Evolutionary conservation across 2,888 invertebrate genomes (phyloP).

Genomic region (Linyphia triangularis): DNA sequence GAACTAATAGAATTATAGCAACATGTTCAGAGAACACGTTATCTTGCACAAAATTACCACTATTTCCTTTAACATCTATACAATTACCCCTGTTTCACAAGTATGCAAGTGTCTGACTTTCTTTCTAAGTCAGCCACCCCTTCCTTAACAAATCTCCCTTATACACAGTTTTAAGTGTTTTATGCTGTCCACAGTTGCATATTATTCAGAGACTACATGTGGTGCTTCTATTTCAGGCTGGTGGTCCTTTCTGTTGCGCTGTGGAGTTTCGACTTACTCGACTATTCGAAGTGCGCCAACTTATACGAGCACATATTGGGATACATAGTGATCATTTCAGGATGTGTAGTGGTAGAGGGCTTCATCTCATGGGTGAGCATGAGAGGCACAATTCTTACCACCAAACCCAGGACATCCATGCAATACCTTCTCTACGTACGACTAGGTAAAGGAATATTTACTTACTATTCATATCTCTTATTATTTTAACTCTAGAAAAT

Average conservation of each 20-base stretch:
- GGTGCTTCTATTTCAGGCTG: constrained; percentile 82
- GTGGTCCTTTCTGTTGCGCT: constrained; percentile 83
- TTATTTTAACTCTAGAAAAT: too few relatives aligned
- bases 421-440: constrained; percentile 89
- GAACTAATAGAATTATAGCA: too few relatives aligned
- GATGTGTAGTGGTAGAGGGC: constrained; percentile 84
- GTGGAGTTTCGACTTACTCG: constrained; percentile 83
- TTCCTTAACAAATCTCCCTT: too few relatives aligned
- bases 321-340: constrained; percentile 83
- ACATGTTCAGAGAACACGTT: too few relatives aligned
- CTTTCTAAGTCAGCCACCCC: too few relatives aligned
- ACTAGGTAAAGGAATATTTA: constrained; percentile 85
- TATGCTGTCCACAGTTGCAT: not conserved
- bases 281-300: constrained; percentile 78
- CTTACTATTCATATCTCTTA: too few relatives aligned
- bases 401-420: constrained; percentile 86
- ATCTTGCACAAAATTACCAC: too few relatives aligned
- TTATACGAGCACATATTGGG: constrained; percentile 83
- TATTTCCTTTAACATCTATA: too few relatives aligned
- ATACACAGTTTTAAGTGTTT: too few relatives aligned
- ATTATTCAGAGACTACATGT: not conserved
- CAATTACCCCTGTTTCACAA: too few relatives aligned
- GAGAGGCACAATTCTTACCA: constrained; percentile 88
- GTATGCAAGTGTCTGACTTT: too few relatives aligned
- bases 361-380: constrained; percentile 87